Base-by-base conservation (phyloP, 2,888 invertebrate species). In the Pollenia angustigena region DNA sequence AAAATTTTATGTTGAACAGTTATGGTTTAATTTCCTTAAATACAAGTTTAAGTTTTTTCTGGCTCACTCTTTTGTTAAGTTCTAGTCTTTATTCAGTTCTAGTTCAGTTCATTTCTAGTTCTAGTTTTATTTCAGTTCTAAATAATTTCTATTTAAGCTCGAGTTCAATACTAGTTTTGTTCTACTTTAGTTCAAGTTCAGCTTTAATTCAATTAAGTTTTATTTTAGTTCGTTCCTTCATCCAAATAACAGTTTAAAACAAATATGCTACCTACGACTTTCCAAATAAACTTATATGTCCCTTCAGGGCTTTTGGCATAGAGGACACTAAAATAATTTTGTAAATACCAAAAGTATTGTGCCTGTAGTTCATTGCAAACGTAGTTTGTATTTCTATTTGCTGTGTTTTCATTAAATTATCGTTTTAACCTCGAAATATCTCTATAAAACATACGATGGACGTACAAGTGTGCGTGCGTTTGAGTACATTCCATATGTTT, bases 341-440 rank as follows among this genome's bases (percentile, higher is more conserved):
- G n/a, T 18, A 58, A 79, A 79, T 75, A 54, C 56, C 40, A 48
- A 78, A 68, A 56, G 40, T 40, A 58, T 78, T 78, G 56, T 40
- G 52, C 44, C 44, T 23, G 40, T 52, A n/a, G 18, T 54, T 50
- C 42, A 75, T 52, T 50, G 75, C 40, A 50, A 46, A 18, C 32
- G 12, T 44, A 4, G 2, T 32, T 56, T 46, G 54, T 56, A 48
- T 46, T 56, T 42, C 48, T 71, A 12, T 68, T 76, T 60, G 52
- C 9, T 23, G 74, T 50, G 58, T 75, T 85, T 81, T 85, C 81
- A 78, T 85, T 81, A 81, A 78, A 66, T 78, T 85, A 71, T 85
- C 71, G 71, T 54, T 60, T 74, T 81, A 76, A 78, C 85, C 85
- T 81, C 81, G 50, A 81, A 85, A 71, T 66, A 72, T 58, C 50